Conservation (phyloP, 2,113 vertebrate genomes). For the Bubo scandiacus region DNA sequence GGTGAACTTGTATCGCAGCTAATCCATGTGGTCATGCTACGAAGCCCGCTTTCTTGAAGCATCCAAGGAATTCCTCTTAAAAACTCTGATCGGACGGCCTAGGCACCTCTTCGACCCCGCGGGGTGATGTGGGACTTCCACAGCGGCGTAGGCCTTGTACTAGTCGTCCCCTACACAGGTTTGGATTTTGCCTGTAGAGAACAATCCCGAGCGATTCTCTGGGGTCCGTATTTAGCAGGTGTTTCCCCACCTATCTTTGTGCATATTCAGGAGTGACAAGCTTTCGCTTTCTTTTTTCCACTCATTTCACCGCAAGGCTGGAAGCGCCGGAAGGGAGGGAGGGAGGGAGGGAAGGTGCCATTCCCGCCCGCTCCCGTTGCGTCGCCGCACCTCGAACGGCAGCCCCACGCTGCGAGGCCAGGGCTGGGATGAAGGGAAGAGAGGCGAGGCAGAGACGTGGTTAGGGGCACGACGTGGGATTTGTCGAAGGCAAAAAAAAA, state of each 20-base stretch:
- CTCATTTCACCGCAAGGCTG: constrained; percentile 4
- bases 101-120: background rate
- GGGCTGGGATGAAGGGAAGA: background rate
- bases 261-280: constrained; percentile 47
- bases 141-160: background rate
- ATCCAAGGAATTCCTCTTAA: constrained; percentile 9
- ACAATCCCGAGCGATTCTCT: background rate
- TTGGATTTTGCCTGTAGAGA: constrained; percentile 30
- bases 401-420: background rate
- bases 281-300: constrained; percentile 30
- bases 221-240: background rate
- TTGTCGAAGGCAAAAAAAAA: background rate
- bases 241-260: constrained; percentile 38
- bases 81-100: background rate
- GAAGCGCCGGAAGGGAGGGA: background rate
- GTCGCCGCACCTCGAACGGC: background rate
- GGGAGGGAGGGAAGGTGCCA: background rate
- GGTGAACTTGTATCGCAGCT: background rate
- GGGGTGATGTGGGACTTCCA: background rate
- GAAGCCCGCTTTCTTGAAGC: constrained; percentile 24
- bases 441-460: background rate
- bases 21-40: background rate
- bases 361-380: background rate
- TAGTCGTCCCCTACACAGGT: background rate
- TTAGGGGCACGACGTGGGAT: background rate